Conservation (phyloP, 1,140 invertebrate species). For the Euwallacea similis region DNA sequence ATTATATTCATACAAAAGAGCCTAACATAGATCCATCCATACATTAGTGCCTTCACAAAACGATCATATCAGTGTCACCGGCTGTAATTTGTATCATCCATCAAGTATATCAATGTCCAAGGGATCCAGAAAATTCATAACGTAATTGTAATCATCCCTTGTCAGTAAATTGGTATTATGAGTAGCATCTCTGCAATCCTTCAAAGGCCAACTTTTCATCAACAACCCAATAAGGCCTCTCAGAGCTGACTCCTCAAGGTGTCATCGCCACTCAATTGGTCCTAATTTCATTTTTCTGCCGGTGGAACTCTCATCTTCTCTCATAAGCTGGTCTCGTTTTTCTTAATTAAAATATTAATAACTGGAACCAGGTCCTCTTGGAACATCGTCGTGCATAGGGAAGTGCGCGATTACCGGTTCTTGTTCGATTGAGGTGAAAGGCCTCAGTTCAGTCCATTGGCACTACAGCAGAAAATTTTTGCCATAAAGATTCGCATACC, state of each 20-base stretch:
- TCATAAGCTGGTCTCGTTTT: slow-evolving; percentile 47
- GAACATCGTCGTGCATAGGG: slow-evolving; percentile 58
- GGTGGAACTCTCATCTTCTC: slow-evolving; percentile 46
- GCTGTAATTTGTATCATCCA: slow-evolving; percentile 66
- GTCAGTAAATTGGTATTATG: slow-evolving; percentile 72
- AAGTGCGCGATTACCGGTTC: slow-evolving; percentile 61
- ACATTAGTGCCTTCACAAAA: slow-evolving; percentile 64
- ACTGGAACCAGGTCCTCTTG: slow-evolving; percentile 60
- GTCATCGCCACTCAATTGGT: slow-evolving; percentile 69
- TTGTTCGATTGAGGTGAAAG: slow-evolving; percentile 65
- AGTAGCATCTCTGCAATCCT: slow-evolving; percentile 65
- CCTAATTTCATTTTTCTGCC: slow-evolving; percentile 68
- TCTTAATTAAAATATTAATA: slow-evolving; percentile 56
- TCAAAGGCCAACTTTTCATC: slow-evolving; percentile 69
- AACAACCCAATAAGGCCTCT: slow-evolving; percentile 64
- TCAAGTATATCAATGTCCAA: slow-evolving; percentile 67
- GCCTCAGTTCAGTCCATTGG: slow-evolving; percentile 69
- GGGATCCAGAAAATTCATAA: slow-evolving; percentile 75
- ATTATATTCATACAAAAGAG: slow-evolving; percentile 29
- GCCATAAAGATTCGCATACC: slow-evolving; percentile 64
- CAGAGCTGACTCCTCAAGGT: slow-evolving; percentile 71
- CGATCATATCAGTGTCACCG: slow-evolving; percentile 62
- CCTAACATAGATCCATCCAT: slow-evolving; percentile 68
- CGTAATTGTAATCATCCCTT: slow-evolving; percentile 73
- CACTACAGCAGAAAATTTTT: slow-evolving; percentile 71